phyloP scores from a whole-genome alignment of 2,888 invertebrate genomes.

The Pterostichus madidus region DNA sequence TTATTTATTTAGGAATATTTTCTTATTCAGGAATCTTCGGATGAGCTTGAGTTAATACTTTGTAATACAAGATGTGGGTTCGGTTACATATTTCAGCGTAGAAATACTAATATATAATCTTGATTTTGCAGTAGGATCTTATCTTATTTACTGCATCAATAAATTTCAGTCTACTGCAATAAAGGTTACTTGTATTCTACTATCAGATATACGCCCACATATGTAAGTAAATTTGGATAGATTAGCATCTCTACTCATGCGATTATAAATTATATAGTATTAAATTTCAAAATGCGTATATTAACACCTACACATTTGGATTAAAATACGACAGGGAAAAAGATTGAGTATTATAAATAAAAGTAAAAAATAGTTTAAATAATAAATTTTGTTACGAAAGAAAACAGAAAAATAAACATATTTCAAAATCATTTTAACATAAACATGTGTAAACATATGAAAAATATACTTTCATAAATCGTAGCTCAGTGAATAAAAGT shows the following conservation, averaged over 20 bases:
- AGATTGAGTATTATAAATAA: too few species aligned
- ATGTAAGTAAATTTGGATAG: background rate
- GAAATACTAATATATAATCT: background rate
- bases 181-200: constrained; percentile 5
- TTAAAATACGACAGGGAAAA: too few species aligned
- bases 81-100: background rate
- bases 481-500: too few species aligned
- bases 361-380: too few species aligned
- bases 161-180: background rate
- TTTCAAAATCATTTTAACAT: too few species aligned
- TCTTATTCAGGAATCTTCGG: background rate
- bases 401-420: too few species aligned
- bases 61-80: background rate
- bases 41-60: background rate
- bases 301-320: too few species aligned
- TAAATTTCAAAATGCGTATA: background rate
- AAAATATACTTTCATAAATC: too few species aligned
- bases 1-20: too few species aligned
- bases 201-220: background rate
- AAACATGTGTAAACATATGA: too few species aligned
- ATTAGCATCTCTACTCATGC: too few species aligned
- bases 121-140: constrained; percentile 6
- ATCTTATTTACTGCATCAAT: constrained; percentile 36
- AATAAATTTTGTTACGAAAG: too few species aligned
- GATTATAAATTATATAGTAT: background rate